Evolutionary conservation across 2,797 vertebrate species (phyloP), one percentile per base, ranked within the genome.

Genomic region (Arnoldichthys spilopterus): DNA sequence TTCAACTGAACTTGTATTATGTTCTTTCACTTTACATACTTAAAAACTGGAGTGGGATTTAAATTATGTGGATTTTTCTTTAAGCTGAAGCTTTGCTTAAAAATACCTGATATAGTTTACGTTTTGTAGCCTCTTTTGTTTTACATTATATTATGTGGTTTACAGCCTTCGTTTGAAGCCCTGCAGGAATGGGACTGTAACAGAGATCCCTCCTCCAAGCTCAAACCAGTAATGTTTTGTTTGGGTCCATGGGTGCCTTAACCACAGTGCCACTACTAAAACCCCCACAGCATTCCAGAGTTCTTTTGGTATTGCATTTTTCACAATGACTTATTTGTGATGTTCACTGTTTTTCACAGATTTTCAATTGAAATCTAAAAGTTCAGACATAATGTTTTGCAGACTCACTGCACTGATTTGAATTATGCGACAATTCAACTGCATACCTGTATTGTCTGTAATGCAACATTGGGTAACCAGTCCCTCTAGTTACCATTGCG

Each of bases 211-310:
- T 63, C 61, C 34, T 63, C 61, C 61, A 63, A 34, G 8, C 61
- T 62, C 30, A 34, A 62, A 62, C 28, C 59, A 62, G 59, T 20
- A 63, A 40, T 63, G 61, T 63, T 63, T 63, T 63, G 61, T 63
- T 63, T 37, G 20, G 61, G 32, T 63, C 32, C 61, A 63, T 63
- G 61, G 61, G 18, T 40, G 61, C 32, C 12, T 63, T 40, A 63
- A 63, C 61, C 61, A 22, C 61, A n/a, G 20, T 34, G 28, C 59
- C 59, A 62, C 59, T 18, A 34, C 28, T 18, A 20, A 18, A 37
- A 13, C 34, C 61, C 34, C 32, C 61, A 63, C 61, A 5, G 32
- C 32, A n/a, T 37, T 63, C 37, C 61, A 20, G 34, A 63, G 16
- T 4, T 37, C 18, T 37, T 37, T 37, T 37, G 59, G 16, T 61